Conservation (phyloP, 2,113 vertebrate genomes). For the Euleptes europaea region DNA sequence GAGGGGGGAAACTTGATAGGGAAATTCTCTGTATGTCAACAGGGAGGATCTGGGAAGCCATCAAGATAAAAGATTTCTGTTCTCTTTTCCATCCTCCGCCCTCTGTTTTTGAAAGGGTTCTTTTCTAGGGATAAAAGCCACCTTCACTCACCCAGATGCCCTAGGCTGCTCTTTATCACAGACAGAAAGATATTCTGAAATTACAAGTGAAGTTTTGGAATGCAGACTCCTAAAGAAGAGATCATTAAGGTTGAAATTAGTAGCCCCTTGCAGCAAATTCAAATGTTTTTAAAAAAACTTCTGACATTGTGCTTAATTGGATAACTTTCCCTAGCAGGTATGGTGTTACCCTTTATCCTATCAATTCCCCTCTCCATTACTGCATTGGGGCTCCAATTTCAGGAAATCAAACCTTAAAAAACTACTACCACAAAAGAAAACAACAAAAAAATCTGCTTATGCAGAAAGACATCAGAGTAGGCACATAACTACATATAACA, state of each 20-base stretch:
- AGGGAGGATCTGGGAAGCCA: conserved; percentile 42
- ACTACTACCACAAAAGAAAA: conserved; percentile 63
- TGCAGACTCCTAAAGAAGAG: conserved; percentile 68
- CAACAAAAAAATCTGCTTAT: conserved; percentile 73
- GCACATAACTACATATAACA: conserved; percentile 47
- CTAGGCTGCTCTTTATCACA: conserved; percentile 64
- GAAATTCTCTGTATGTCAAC: conserved; percentile 59
- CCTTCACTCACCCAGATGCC: conserved; percentile 64
- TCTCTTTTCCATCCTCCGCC: conserved; percentile 17
- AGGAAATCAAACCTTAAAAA: conserved; percentile 63
- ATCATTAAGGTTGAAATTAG: conserved; percentile 71
- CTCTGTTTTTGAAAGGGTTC: conserved; percentile 53
- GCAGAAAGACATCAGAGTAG: conserved; percentile 68
- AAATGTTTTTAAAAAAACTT: conserved; percentile 65
- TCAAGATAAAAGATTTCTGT: conserved; percentile 59
- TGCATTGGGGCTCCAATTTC: conserved; percentile 60
- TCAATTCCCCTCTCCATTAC: conserved; percentile 55
- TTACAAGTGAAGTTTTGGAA: conserved; percentile 67
- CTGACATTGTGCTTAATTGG: conserved; percentile 61
- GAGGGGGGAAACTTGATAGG: conserved; percentile 41
- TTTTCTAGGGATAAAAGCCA: conserved; percentile 60
- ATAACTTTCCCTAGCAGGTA: conserved; percentile 68
- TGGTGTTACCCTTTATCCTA: conserved; percentile 51
- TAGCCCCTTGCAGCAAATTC: conserved; percentile 65
- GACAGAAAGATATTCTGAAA: conserved; percentile 66